Evolutionary conservation across 2,113 vertebrate species (phyloP).

Genomic region (Mirza zaza): DNA sequence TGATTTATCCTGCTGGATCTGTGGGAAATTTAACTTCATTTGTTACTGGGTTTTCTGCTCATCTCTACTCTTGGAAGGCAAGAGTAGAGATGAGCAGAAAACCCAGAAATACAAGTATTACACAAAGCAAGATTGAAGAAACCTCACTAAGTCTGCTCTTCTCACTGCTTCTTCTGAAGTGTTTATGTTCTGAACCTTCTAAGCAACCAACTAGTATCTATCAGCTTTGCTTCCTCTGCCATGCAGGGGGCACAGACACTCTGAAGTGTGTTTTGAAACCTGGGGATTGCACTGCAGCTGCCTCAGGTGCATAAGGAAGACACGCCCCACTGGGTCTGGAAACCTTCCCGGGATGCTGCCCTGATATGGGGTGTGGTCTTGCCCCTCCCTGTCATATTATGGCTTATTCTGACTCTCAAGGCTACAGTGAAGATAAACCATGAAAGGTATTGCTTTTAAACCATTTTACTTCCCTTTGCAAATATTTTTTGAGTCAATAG

Average conservation of each 20-base stretch:
- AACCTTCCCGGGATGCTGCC: not conserved
- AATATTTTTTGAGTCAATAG: not conserved
- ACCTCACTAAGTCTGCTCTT: not conserved
- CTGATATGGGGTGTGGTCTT: not conserved
- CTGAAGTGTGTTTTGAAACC: not conserved
- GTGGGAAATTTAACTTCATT: not conserved
- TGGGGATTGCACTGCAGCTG: not conserved
- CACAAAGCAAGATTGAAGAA: not conserved
- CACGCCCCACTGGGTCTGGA: rapidly evolving
- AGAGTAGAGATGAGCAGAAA: too few species aligned
- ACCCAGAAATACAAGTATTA: not conserved
- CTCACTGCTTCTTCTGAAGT: not conserved
- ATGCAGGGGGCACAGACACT: not conserved
- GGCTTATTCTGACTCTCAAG: not conserved
- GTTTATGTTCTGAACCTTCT: not conserved
- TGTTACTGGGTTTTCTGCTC: not conserved
- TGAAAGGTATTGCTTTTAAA: not conserved
- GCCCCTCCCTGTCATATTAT: too few species aligned
- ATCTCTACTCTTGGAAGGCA: not conserved
- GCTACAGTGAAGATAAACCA: not conserved
- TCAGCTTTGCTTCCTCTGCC: not conserved
- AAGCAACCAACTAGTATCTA: not conserved
- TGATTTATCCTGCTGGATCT: not conserved
- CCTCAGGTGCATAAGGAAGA: not conserved
- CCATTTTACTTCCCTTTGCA: not conserved